Conservation (phyloP, 2,113 vertebrate genomes). For the Garra rufa region DNA sequence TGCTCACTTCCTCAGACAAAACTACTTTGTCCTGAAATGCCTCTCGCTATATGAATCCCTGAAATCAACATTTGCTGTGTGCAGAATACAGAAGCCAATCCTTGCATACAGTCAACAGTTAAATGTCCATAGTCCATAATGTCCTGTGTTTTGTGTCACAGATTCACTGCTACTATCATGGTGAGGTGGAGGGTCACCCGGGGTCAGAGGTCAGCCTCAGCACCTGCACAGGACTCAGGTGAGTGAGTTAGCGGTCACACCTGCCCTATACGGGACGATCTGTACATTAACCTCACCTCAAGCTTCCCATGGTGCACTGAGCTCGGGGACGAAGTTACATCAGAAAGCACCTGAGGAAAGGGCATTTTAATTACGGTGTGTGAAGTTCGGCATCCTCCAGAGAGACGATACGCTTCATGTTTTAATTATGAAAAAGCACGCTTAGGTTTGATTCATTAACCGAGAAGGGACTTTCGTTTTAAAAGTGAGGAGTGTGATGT, state of each 20-base stretch:
- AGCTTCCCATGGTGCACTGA: slow-evolving; percentile 11
- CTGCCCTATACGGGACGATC: neutral
- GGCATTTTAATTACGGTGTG: neutral
- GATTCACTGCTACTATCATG: slow-evolving; percentile 82
- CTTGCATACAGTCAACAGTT: neutral
- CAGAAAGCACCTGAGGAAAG: neutral
- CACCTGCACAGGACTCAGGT: slow-evolving; percentile 77
- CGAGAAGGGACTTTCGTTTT: neutral
- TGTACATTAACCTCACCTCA: neutral
- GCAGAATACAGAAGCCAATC: neutral
- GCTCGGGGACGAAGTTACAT: neutral
- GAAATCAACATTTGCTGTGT: neutral
- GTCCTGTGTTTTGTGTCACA: slow-evolving; percentile 58
- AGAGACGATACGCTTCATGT: neutral
- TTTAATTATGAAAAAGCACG: neutral
- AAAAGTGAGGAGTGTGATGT: neutral
- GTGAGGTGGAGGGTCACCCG: slow-evolving; percentile 70
- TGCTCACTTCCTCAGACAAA: slow-evolving; percentile 60
- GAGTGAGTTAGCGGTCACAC: slow-evolving; percentile 67
- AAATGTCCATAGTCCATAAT: neutral
- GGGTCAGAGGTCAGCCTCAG: slow-evolving; percentile 78
- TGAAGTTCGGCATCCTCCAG: neutral
- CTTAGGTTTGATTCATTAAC: slow-evolving; percentile 2
- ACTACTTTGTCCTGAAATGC: slow-evolving; percentile 52
- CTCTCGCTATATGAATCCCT: neutral